phyloP scores from a whole-genome alignment of 2,888 invertebrate species.

The Mythimna loreyi region DNA sequence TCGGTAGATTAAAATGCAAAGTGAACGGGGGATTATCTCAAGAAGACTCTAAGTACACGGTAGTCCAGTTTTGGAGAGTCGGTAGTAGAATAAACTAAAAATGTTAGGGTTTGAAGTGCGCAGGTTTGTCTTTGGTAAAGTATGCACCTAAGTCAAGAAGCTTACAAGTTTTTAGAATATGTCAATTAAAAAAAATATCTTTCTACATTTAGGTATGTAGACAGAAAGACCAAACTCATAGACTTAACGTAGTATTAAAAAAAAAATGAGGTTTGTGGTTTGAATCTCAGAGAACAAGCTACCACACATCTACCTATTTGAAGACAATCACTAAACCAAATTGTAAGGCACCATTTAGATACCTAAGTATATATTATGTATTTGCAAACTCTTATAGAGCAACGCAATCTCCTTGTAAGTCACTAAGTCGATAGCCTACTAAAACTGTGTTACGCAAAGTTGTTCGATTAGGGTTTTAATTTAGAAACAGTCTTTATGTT shows the following conservation, averaged over 20 bases:
- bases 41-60: conserved; percentile 68
- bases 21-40: conserved; percentile 72
- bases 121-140: not conserved
- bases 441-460: conserved; percentile 24
- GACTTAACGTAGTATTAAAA: too few relatives aligned
- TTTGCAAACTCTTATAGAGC: conserved; percentile 65
- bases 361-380: conserved; percentile 4
- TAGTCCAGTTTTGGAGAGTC: conserved; percentile 28
- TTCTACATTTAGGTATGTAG: too few relatives aligned
- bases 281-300: too few relatives aligned
- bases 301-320: too few relatives aligned
- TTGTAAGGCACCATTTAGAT: not conserved
- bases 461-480: conserved; percentile 13
- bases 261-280: too few relatives aligned
- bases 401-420: conserved; percentile 62
- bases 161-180: not conserved
- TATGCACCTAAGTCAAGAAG: not conserved
- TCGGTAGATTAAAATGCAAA: conserved; percentile 64
- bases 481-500: conserved; percentile 15
- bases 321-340: too few relatives aligned
- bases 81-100: conserved; percentile 16
- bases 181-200: not conserved
- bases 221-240: too few relatives aligned
- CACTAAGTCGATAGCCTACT: conserved; percentile 22
- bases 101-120: too few relatives aligned